Conservation (phyloP, 2,888 invertebrate species). For the Drosophila paranaensis region DNA sequence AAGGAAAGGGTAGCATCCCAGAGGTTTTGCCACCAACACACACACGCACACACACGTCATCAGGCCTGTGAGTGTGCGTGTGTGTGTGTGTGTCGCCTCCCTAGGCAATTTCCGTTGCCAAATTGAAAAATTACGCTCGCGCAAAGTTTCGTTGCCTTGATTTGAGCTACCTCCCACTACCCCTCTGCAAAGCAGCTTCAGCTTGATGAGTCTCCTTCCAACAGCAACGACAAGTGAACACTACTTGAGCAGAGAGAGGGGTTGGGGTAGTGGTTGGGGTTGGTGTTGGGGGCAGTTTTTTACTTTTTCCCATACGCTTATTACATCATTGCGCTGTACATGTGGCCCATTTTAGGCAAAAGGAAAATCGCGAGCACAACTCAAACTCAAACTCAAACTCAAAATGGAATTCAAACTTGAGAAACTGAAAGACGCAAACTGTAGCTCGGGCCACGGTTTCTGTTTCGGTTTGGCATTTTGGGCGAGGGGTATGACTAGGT, state of each 20-base stretch:
- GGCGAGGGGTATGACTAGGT: background rate
- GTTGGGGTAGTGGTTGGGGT: no score
- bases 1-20: conserved; percentile 45
- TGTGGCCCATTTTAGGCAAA: conserved; percentile 71
- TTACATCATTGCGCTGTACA: conserved; percentile 80
- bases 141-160: conserved; percentile 72
- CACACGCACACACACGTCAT: conserved; percentile 3
- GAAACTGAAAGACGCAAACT: conserved; percentile 24
- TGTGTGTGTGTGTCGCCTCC: conserved; percentile 75
- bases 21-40: conserved; percentile 47
- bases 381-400: conserved; percentile 23
- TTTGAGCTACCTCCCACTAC: conserved; percentile 24
- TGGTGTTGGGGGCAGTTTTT: conserved; percentile 41
- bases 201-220: conserved; percentile 8
- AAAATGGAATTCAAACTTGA: conserved; percentile 10
- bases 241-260: conserved; percentile 53
- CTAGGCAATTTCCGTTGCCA: conserved; percentile 84
- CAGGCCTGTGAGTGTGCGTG: no score
- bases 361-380: conserved; percentile 18
- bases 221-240: conserved; percentile 26
- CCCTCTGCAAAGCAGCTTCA: background rate
- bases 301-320: conserved; percentile 81
- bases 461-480: conserved; percentile 41
- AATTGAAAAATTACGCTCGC: conserved; percentile 84
- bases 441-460: conserved; percentile 29